Percentiles rank a stretch among this genome's conserved stretches.
Evolutionary conservation across 2,113 vertebrate species (phyloP).

Genomic region (Mirounga angustirostris): DNA sequence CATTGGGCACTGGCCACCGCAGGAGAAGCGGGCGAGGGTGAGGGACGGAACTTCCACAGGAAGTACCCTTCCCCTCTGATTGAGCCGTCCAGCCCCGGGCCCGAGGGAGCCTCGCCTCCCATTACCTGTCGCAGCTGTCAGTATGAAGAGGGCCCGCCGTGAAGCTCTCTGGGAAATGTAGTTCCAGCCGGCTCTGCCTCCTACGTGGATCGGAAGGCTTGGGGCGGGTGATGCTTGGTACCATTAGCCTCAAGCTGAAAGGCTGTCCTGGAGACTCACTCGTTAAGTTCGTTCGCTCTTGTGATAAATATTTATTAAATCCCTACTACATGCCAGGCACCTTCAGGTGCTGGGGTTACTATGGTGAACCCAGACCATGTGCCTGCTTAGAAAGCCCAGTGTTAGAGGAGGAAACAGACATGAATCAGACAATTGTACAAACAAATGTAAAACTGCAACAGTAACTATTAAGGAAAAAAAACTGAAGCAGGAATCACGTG

Average conservation of each 20-base stretch:
- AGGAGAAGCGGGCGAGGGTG: fast-evolving
- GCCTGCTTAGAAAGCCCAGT: background rate
- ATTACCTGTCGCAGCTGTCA: background rate
- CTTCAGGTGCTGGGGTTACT: background rate
- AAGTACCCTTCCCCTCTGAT: background rate
- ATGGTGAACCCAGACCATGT: background rate
- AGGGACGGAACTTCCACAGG: background rate
- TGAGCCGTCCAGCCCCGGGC: fast-evolving
- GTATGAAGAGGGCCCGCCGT: background rate
- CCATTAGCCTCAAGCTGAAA: background rate
- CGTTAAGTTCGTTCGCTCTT: background rate
- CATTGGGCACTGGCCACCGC: fast-evolving
- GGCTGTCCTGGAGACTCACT: background rate
- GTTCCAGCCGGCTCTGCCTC: too few species aligned
- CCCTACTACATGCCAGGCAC: background rate
- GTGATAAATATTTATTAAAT: background rate
- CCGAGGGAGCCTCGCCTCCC: background rate
- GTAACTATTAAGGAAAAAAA: background rate
- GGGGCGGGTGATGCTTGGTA: fast-evolving
- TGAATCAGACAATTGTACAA: background rate
- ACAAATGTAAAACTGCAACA: background rate
- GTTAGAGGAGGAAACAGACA: too few species aligned
- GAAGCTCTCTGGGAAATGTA: background rate
- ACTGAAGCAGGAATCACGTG: background rate
- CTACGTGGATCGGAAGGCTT: fast-evolving